Percentiles rank a stretch among this genome's conserved stretches.
phyloP scores from a whole-genome alignment of 2,888 invertebrate genomes.

The Xanthostigma xanthostigma region DNA sequence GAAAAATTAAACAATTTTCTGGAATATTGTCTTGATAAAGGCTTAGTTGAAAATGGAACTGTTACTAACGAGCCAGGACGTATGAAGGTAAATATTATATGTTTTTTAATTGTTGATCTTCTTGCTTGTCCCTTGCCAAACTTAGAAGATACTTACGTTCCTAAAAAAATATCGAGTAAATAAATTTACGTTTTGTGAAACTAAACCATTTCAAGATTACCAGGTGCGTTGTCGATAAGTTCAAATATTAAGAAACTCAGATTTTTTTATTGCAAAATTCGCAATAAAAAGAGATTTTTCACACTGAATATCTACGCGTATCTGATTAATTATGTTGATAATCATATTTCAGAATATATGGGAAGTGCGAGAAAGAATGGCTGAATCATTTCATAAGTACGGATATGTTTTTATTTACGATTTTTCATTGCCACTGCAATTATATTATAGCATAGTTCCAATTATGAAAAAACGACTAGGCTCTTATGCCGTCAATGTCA shows the following conservation, averaged over 20 bases:
- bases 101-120: too few species aligned
- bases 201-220: too few species aligned
- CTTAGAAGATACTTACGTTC: too few species aligned
- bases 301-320: background rate
- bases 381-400: slow-evolving; percentile 54
- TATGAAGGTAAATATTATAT: slow-evolving; percentile 40
- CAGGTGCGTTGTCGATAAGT: too few species aligned
- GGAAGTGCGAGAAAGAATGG: slow-evolving; percentile 70
- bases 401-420: slow-evolving; percentile 90
- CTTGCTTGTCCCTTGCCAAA: too few species aligned
- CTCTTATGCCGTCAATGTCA: slow-evolving; percentile 41
- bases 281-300: too few species aligned
- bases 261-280: too few species aligned
- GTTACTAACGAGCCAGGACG: slow-evolving; percentile 64
- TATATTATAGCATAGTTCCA: slow-evolving; percentile 71
- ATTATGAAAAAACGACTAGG: slow-evolving; percentile 48
- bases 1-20: slow-evolving; percentile 73
- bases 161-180: too few species aligned
- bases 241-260: too few species aligned
- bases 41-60: slow-evolving; percentile 67
- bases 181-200: too few species aligned
- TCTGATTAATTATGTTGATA: too few species aligned
- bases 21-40: slow-evolving; percentile 49
- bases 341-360: slow-evolving; percentile 48
- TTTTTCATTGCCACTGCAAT: slow-evolving; percentile 65